Evolutionary conservation across 1,140 invertebrate genomes (phyloP), one percentile per base, ranked within the genome.

Genomic region (Drosophila auraria): DNA sequence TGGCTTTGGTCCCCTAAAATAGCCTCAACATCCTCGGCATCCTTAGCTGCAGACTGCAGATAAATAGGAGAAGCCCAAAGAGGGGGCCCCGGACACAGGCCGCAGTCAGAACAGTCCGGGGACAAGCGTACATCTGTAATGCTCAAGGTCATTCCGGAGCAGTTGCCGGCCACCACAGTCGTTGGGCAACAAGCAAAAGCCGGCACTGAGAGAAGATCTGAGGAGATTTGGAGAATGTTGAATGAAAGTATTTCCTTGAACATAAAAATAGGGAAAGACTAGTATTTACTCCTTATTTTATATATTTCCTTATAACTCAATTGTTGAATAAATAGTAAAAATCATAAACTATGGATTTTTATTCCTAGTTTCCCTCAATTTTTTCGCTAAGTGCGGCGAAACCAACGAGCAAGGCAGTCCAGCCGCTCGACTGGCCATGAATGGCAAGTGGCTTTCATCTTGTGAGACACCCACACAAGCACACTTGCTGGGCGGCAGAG

Each of bases 361-460:
- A 15, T 57, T 20, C 14, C 5, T 2, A 27, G 9, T 5, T 14
- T 4, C 1, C 17, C 2, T 0, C 12, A 8, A 17, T 23, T 17
- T 63, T 71, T 65, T 57, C 40, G 15, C 6, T 3, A 7, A 56
- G 68, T 71, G 68, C 44, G 50, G 20, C 23, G 62, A 69, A 56
- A 40, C 38, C 59, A 78, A 74, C 54, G 40, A 73, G 73, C 42
- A 45, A 64, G 64, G 63, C 61, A 78, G 51, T 58, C 65, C 61
- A 78, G 61, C 74, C 69, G 65, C 65, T 73, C 75, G 80, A 74
- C 63, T 78, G 77, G 62, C 50, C 69, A 87, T 90, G 86, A 84
- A 90, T 86, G 78, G 65, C 84, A 87, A 83, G 83, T 83, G 83
- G 74, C 82, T 90, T 89, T 89, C 86, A 89, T 89, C 86, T 89